These are phyloP conservation scores for Cherax destructor DNA, from an alignment of 1,140 invertebrate genomes.

Conservation along the genomic window DNA sequence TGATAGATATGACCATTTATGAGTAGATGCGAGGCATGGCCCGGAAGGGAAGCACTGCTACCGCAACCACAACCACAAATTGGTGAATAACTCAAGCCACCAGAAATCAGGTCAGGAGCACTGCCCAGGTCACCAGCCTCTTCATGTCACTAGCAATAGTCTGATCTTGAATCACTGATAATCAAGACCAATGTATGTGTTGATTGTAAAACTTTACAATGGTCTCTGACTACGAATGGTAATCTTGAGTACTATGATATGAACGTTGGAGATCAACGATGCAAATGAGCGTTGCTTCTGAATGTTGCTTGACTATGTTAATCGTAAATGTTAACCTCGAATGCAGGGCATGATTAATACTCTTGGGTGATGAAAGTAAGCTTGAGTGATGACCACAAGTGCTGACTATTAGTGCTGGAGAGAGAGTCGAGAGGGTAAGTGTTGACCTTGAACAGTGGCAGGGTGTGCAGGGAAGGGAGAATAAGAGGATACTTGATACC, in stretches of 20 bases:
- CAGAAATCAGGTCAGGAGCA: too few relatives aligned
- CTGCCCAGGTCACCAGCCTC: neutral
- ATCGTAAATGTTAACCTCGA: neutral
- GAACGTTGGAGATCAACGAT: too few relatives aligned
- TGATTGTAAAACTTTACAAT: neutral
- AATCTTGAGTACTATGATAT: neutral
- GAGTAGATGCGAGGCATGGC: too few relatives aligned
- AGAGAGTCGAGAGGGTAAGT: neutral
- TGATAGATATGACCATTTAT: too few relatives aligned
- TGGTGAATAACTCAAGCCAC: too few relatives aligned
- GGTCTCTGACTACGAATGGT: neutral
- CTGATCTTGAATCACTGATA: neutral
- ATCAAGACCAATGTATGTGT: neutral
- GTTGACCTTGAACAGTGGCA: constrained; percentile 7
- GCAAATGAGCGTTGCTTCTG: neutral
- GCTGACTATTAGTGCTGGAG: neutral
- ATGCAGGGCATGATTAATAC: too few relatives aligned
- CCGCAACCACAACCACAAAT: too few relatives aligned
- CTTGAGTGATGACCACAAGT: neutral
- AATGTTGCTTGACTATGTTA: neutral
- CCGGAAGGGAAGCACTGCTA: too few relatives aligned
- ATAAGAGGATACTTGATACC: neutral
- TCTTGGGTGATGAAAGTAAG: neutral
- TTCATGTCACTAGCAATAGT: neutral
- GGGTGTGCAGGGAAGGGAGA: neutral